These are phyloP conservation scores for Agonopterix arenella DNA, from an alignment of 2,888 invertebrate species.

Conservation along the genomic window DNA sequence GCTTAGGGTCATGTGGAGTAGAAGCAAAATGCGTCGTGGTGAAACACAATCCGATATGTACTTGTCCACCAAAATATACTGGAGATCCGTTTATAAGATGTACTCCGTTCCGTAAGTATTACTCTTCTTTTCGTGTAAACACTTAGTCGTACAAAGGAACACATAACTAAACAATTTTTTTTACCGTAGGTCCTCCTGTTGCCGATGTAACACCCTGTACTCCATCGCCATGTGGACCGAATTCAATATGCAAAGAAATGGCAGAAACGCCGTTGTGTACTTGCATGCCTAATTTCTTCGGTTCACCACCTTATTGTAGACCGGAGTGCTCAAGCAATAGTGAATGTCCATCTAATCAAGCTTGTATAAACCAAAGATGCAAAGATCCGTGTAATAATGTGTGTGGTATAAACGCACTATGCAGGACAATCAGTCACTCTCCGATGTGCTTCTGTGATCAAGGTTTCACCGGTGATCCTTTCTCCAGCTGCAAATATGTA, in stretches of 20 bases:
- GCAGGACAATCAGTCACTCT: slow-evolving; percentile 84
- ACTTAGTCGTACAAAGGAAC: neutral
- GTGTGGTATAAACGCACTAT: slow-evolving; percentile 84
- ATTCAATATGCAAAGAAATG: slow-evolving; percentile 78
- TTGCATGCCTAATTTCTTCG: slow-evolving; percentile 81
- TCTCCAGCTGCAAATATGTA: slow-evolving; percentile 73
- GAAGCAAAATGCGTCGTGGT: slow-evolving; percentile 84
- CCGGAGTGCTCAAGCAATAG: slow-evolving; percentile 84
- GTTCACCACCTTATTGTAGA: slow-evolving; percentile 85
- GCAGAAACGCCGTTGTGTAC: slow-evolving; percentile 80
- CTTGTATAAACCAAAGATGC: slow-evolving; percentile 82
- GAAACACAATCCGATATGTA: slow-evolving; percentile 87
- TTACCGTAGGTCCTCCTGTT: slow-evolving; percentile 60
- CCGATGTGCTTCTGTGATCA: slow-evolving; percentile 84
- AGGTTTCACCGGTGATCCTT: slow-evolving; percentile 83
- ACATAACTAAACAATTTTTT: neutral
- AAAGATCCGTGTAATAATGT: slow-evolving; percentile 80
- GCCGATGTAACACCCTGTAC: slow-evolving; percentile 78
- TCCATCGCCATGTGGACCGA: slow-evolving; percentile 82
- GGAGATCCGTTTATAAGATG: slow-evolving; percentile 89
- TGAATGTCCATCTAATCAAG: slow-evolving; percentile 80
- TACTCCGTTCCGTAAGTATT: slow-evolving; percentile 54
- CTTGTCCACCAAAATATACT: slow-evolving; percentile 80
- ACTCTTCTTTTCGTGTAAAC: too few species aligned
- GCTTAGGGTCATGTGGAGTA: slow-evolving; percentile 84